Evolutionary conservation across 2,797 vertebrate species (phyloP).

Genomic region (Pangasius krempfi): DNA sequence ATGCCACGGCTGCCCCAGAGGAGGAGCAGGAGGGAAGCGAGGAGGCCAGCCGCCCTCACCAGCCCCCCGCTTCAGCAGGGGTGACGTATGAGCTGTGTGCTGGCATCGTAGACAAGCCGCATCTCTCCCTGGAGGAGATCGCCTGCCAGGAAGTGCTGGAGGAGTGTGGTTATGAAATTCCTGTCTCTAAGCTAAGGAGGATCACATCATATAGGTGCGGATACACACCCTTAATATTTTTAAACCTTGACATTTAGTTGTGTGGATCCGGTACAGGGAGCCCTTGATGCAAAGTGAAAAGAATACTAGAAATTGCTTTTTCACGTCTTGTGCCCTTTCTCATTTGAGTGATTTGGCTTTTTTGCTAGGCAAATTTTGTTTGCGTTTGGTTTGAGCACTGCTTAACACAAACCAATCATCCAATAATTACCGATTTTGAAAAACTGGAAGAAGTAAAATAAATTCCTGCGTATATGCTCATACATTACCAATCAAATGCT

Average conservation of each 20-base stretch:
- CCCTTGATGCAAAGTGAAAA: neutral
- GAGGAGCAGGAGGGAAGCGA: conserved; percentile 62
- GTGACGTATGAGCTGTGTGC: conserved; percentile 92
- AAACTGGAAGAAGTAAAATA: neutral
- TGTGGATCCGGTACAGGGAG: neutral
- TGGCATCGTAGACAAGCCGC: conserved; percentile 88
- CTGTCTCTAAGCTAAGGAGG: conserved; percentile 75
- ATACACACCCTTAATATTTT: neutral
- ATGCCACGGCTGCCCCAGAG: conserved; percentile 31
- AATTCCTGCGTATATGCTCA: neutral
- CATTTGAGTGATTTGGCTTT: neutral
- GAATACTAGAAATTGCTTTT: neutral
- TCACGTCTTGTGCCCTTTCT: neutral
- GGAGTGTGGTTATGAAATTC: conserved; percentile 89
- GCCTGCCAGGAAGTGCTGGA: conserved; percentile 89
- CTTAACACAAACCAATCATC: neutral
- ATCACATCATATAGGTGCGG: conserved; percentile 88
- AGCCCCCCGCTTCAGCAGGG: conserved; percentile 79
- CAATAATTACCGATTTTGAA: neutral
- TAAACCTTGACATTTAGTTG: neutral
- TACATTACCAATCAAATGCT: neutral
- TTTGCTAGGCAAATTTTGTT: neutral
- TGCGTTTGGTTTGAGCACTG: neutral
- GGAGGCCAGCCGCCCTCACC: conserved; percentile 54
- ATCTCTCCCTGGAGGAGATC: conserved; percentile 87